phyloP scores from a whole-genome alignment of 2,113 vertebrate genomes.

The Synodontis membranacea region DNA sequence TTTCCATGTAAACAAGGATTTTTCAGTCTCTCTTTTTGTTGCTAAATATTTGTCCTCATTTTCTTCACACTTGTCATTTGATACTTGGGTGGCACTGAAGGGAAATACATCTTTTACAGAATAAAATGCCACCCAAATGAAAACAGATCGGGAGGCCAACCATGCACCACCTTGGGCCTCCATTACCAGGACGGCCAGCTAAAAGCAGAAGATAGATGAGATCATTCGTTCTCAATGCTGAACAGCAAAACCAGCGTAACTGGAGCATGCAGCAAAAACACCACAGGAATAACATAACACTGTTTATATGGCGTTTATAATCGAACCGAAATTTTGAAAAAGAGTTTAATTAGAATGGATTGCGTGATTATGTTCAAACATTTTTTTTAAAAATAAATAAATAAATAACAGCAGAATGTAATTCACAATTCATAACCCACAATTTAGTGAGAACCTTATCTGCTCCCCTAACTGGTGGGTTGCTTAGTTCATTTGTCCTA shows the following conservation, averaged over 20 bases:
- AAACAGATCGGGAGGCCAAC: constrained; percentile 69
- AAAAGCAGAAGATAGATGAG: constrained; percentile 70
- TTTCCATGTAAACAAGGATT: constrained; percentile 9
- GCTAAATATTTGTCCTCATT: constrained; percentile 76
- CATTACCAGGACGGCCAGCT: constrained; percentile 62
- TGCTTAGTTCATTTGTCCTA: background rate
- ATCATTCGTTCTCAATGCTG: constrained; percentile 62
- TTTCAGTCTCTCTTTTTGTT: constrained; percentile 51
- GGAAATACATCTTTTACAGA: constrained; percentile 69
- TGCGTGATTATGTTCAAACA: background rate
- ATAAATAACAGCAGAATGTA: background rate
- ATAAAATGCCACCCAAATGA: constrained; percentile 78
- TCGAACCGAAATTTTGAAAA: background rate
- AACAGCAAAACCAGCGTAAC: constrained; percentile 45
- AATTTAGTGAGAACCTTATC: background rate
- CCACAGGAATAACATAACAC: constrained; percentile 51
- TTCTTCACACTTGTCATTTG: constrained; percentile 56
- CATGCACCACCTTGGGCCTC: constrained; percentile 66
- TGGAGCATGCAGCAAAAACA: constrained; percentile 40
- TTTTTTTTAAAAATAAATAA: background rate
- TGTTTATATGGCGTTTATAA: constrained; percentile 23
- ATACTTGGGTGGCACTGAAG: constrained; percentile 50
- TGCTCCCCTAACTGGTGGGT: background rate
- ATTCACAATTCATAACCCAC: background rate
- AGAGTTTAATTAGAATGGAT: background rate